A percentile compares a stretch with the other conserved stretches of the same genome.
Conservation (phyloP, 1,140 invertebrate genomes). For the Caerostris extrusa region DNA sequence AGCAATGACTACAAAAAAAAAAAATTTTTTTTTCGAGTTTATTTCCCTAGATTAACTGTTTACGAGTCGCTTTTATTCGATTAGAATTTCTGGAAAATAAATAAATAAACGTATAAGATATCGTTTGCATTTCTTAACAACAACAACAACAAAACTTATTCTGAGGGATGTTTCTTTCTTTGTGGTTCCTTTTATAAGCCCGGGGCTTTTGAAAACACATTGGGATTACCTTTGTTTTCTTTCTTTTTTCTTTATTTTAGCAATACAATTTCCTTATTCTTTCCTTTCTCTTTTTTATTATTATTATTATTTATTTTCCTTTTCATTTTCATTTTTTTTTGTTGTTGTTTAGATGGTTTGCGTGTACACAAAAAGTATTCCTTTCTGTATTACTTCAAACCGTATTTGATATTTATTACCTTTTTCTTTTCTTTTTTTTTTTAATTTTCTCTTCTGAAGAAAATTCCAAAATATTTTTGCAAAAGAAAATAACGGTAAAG, state of each 20-base stretch:
- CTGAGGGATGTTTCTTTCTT: neutral
- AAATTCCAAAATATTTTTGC: slow-evolving; percentile 3
- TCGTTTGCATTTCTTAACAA: slow-evolving; percentile 39
- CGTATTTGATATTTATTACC: slow-evolving; percentile 28
- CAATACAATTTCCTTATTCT: neutral
- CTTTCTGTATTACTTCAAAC: slow-evolving; percentile 3
- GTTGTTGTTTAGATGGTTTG: neutral
- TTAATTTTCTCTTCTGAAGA: neutral
- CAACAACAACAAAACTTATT: slow-evolving; percentile 1
- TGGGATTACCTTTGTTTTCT: neutral
- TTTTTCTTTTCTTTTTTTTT: neutral
- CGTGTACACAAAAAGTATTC: slow-evolving; percentile 7
- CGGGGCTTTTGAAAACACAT: neutral
- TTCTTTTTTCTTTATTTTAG: neutral
- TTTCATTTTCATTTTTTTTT: neutral
- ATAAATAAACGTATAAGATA: slow-evolving; percentile 23
- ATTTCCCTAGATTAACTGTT: slow-evolving; percentile 11
- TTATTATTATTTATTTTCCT: no score
- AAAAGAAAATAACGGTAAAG: neutral
- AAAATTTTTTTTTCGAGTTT: neutral
- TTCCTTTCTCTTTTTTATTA: neutral
- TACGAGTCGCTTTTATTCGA: neutral
- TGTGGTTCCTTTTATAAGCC: neutral
- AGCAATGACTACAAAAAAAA: neutral
- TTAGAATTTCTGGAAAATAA: slow-evolving; percentile 11